phyloP scores from a whole-genome alignment of 2,797 vertebrate species.

The Calcarius lapponicus region DNA sequence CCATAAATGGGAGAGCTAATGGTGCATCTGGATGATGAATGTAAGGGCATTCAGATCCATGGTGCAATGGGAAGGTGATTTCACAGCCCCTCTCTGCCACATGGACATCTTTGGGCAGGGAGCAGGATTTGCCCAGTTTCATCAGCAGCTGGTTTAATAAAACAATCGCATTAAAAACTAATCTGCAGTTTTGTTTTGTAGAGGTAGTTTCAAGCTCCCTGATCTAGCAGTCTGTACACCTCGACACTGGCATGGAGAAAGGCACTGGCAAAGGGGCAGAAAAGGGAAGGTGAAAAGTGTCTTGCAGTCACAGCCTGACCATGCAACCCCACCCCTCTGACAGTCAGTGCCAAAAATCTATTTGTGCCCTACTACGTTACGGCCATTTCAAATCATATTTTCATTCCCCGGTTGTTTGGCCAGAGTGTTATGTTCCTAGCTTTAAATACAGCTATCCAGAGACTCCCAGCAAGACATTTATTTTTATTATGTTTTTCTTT shows the following conservation, averaged over 20 bases:
- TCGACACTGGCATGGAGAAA: not conserved
- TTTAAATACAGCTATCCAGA: constrained; percentile 67
- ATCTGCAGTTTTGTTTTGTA: not conserved
- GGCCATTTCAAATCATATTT: constrained; percentile 18
- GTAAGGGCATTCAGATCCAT: not conserved
- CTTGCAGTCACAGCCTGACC: not conserved
- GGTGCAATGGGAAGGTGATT: not conserved
- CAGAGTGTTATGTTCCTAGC: constrained; percentile 48
- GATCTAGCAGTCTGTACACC: not conserved
- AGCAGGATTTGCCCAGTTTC: not conserved
- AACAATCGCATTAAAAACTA: not conserved
- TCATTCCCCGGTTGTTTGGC: constrained; percentile 16
- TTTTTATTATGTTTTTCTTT: constrained; percentile 62
- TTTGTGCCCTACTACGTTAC: not conserved
- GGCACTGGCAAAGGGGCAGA: not conserved
- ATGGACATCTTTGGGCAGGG: not conserved
- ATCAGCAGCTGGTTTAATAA: not conserved
- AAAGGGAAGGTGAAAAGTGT: not conserved
- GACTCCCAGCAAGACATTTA: constrained; percentile 47
- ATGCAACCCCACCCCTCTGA: not conserved
- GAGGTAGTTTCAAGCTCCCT: not conserved
- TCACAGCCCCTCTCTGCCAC: not conserved
- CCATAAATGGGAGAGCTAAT: not conserved
- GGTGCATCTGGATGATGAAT: not conserved
- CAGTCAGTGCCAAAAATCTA: not conserved